phyloP scores from a whole-genome alignment of 2,113 vertebrate genomes.

The Melanostigma gelatinosum region DNA sequence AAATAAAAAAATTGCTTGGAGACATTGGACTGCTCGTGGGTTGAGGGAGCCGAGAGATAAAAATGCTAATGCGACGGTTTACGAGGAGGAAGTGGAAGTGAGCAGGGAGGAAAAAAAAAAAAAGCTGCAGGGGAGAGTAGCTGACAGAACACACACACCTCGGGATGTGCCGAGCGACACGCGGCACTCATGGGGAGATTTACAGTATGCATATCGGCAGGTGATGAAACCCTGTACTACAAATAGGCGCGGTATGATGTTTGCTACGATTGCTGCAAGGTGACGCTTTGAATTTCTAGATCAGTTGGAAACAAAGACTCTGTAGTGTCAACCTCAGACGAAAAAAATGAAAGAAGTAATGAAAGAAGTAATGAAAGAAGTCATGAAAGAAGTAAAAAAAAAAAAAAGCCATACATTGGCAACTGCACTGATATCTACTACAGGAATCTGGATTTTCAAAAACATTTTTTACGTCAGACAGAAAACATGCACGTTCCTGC shows the following conservation, averaged over 20 bases:
- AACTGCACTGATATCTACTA: not conserved
- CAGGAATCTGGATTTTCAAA: slow-evolving; percentile 13
- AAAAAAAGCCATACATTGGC: not conserved
- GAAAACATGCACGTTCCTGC: slow-evolving; percentile 1
- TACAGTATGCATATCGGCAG: slow-evolving; percentile 50
- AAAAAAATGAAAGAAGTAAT: not conserved
- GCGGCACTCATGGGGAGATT: slow-evolving; percentile 12
- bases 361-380: slow-evolving; percentile 8
- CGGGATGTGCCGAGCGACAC: slow-evolving; percentile 67
- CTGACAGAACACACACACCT: slow-evolving; percentile 86
- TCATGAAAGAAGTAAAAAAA: too few species aligned
- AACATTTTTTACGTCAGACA: not conserved
- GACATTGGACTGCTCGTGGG: slow-evolving; percentile 83
- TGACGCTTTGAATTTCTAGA: slow-evolving; percentile 44
- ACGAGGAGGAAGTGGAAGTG: slow-evolving; percentile 53
- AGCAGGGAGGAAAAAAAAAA: not conserved
- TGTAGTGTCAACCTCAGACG: slow-evolving; percentile 4
- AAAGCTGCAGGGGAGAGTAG: slow-evolving; percentile 71
- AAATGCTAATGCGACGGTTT: slow-evolving; percentile 76
- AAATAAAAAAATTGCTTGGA: slow-evolving; percentile 50
- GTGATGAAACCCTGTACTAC: slow-evolving; percentile 53
- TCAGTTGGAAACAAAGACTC: slow-evolving; percentile 45
- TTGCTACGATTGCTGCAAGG: slow-evolving; percentile 38
- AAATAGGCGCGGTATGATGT: slow-evolving; percentile 19
- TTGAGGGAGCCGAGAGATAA: slow-evolving; percentile 82